Evolutionary conservation across 2,797 vertebrate genomes (phyloP).

Genomic region (Morelia viridis): DNA sequence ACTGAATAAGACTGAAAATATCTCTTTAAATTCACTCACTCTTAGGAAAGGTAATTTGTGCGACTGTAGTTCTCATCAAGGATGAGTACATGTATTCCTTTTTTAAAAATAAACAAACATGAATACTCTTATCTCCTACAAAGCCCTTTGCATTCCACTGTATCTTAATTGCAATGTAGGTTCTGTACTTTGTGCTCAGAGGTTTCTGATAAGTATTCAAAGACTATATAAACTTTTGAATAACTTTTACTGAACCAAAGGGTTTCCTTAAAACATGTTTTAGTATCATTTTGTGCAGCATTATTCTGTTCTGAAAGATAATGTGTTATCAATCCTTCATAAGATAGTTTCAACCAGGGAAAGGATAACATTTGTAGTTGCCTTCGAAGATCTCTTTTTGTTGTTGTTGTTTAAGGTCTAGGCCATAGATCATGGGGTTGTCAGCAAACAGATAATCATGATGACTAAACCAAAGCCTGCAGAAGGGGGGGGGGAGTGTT

Average conservation of each 20-base stretch:
- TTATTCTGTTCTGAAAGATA: slow-evolving; percentile 78
- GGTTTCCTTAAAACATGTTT: slow-evolving; percentile 68
- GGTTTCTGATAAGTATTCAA: slow-evolving; percentile 78
- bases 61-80: slow-evolving; percentile 61
- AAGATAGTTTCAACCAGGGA: slow-evolving; percentile 70
- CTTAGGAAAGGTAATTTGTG: slow-evolving; percentile 37
- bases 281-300: slow-evolving; percentile 74
- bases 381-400: slow-evolving; percentile 52
- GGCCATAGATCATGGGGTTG: slow-evolving; percentile 68
- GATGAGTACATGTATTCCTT: slow-evolving; percentile 64
- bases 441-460: slow-evolving; percentile 72
- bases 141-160: slow-evolving; percentile 72
- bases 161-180: slow-evolving; percentile 78
- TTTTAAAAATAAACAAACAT: not conserved
- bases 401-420: slow-evolving; percentile 58
- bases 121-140: slow-evolving; percentile 68
- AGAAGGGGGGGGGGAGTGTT: slow-evolving; percentile 36
- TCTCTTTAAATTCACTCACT: not conserved
- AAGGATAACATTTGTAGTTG: slow-evolving; percentile 65
- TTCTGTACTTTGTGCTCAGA: slow-evolving; percentile 78
- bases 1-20: not conserved
- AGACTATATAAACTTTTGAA: slow-evolving; percentile 77
- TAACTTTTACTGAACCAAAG: slow-evolving; percentile 72
- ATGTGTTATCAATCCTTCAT: slow-evolving; percentile 73
- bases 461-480: slow-evolving; percentile 66